A percentile compares a stretch with the other conserved stretches of the same genome.
These are phyloP conservation scores for Vandiemenella viatica DNA, from an alignment of 2,888 invertebrate species.

Conservation along the genomic window DNA sequence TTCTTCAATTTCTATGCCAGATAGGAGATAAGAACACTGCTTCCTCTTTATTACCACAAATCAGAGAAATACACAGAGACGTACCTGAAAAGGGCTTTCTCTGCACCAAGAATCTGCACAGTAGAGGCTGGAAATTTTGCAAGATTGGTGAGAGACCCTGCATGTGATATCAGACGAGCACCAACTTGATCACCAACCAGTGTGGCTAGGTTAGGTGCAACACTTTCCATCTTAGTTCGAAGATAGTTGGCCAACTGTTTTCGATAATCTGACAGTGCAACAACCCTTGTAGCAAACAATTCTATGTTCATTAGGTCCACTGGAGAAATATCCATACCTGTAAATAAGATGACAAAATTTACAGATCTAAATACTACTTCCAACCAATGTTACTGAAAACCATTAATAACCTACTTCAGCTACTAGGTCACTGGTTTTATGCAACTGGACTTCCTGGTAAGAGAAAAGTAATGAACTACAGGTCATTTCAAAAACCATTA, in stretches of 20 bases:
- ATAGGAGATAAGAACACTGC: no score
- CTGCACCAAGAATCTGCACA: slow-evolving; percentile 93
- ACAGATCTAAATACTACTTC: no score
- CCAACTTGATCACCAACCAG: slow-evolving; percentile 96
- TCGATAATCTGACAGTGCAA: slow-evolving; percentile 79
- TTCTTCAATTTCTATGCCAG: no score
- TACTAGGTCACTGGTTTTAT: no score
- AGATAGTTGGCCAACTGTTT: slow-evolving; percentile 78
- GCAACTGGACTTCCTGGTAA: no score
- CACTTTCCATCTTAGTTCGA: slow-evolving; percentile 77
- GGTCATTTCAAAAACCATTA: no score
- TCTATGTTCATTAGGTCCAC: slow-evolving; percentile 93
- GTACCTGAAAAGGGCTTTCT: slow-evolving; percentile 83
- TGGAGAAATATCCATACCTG: slow-evolving; percentile 86
- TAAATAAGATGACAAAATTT: no score
- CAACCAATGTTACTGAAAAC: no score
- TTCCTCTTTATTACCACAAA: no score
- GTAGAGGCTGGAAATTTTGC: slow-evolving; percentile 99
- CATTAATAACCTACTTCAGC: no score
- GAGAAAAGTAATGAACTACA: no score
- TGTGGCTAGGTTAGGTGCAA: slow-evolving; percentile 89
- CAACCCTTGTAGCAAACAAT: slow-evolving; percentile 79
- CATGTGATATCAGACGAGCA: slow-evolving; percentile 92
- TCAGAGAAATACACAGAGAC: no score
- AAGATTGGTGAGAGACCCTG: slow-evolving; percentile 94